A percentile compares a stretch with the other conserved stretches of the same genome.
phyloP scores from a whole-genome alignment of 2,113 vertebrate genomes.

The Nesoenas mayeri region DNA sequence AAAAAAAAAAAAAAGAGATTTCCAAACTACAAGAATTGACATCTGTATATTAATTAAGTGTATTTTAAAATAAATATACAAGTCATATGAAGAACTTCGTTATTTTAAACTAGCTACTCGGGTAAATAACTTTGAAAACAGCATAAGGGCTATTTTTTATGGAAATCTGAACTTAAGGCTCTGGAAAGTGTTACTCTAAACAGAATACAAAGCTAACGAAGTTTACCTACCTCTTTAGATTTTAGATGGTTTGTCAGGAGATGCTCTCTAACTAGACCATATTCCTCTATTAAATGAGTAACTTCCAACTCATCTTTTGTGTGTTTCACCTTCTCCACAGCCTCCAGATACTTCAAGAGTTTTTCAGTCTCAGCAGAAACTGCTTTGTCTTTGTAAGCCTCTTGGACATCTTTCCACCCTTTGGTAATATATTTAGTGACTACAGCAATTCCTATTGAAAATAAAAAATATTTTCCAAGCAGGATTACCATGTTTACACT shows the following conservation, averaged over 20 bases:
- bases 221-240: slow-evolving; percentile 85
- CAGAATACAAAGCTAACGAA: background rate
- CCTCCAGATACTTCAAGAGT: slow-evolving; percentile 87
- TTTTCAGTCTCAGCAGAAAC: slow-evolving; percentile 84
- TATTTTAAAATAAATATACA: background rate
- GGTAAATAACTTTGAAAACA: background rate
- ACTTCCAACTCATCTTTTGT: slow-evolving; percentile 90
- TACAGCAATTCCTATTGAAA: slow-evolving; percentile 83
- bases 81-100: background rate
- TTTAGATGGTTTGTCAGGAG: slow-evolving; percentile 89
- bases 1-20: background rate
- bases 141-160: background rate
- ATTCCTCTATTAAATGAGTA: slow-evolving; percentile 88
- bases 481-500: background rate
- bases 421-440: slow-evolving; percentile 93
- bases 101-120: background rate
- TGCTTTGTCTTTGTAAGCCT: slow-evolving; percentile 83
- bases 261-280: slow-evolving; percentile 87
- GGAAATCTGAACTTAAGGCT: background rate
- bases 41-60: background rate
- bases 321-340: slow-evolving; percentile 89
- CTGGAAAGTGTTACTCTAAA: background rate
- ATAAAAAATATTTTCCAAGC: slow-evolving; percentile 31
- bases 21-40: background rate
- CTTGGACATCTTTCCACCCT: slow-evolving; percentile 93